A percentile compares a stretch with the other conserved stretches of the same genome.
These are phyloP conservation scores for Dusona sp. DNA, from an alignment of 2,888 invertebrate genomes.

Conservation along the genomic window DNA sequence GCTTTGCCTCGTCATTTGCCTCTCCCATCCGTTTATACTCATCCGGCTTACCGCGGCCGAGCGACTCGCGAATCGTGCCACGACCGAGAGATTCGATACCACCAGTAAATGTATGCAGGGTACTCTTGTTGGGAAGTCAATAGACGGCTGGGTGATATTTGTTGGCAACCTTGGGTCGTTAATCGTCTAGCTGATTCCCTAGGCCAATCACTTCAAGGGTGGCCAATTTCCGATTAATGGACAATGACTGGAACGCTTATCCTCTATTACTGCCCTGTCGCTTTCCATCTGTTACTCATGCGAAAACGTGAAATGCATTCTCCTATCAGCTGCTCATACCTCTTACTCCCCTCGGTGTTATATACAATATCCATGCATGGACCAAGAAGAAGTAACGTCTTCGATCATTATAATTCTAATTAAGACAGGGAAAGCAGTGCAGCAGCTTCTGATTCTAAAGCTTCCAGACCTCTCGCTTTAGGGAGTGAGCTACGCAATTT, in stretches of 20 bases:
- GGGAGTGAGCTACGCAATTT: conserved; percentile 38
- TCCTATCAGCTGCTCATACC: neutral
- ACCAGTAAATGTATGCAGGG: conserved; percentile 8
- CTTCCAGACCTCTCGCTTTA: conserved; percentile 24
- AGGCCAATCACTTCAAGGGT: conserved; percentile 16
- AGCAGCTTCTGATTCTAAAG: conserved; percentile 41
- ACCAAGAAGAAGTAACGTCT: conserved; percentile 15
- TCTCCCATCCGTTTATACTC: conserved; percentile 62
- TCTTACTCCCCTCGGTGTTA: neutral
- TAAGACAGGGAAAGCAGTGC: conserved; percentile 39
- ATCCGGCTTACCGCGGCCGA: conserved; percentile 63
- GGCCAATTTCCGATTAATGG: conserved; percentile 1
- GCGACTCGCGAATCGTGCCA: conserved; percentile 57
- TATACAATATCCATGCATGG: neutral
- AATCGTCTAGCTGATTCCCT: conserved; percentile 2
- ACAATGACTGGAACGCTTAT: conserved; percentile 11
- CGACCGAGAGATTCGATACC: conserved; percentile 51
- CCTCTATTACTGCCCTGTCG: neutral
- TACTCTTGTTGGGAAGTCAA: conserved; percentile 25
- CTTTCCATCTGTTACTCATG: neutral
- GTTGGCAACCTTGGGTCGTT: conserved; percentile 31
- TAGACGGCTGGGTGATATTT: conserved; percentile 14
- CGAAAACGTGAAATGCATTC: neutral
- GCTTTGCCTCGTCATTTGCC: conserved; percentile 49
- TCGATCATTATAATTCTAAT: conserved; percentile 43